Percentiles rank a stretch among this genome's conserved stretches.
Evolutionary conservation across 2,888 invertebrate genomes (phyloP).

Genomic region (Gnatocerus cornutus): DNA sequence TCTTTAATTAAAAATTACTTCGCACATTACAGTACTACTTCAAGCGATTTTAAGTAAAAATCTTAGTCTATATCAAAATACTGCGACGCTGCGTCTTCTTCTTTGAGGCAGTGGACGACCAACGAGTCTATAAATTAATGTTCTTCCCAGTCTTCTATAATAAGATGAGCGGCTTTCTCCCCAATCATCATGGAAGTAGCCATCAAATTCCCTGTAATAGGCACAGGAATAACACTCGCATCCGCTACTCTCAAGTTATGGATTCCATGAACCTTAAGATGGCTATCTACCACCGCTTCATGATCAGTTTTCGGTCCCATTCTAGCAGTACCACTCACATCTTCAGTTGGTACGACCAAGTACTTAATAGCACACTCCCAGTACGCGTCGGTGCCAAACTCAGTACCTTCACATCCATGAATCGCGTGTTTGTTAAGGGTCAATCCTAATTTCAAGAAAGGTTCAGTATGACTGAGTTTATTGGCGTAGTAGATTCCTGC

Average conservation of each 20-base stretch:
- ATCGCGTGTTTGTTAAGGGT: slow-evolving; percentile 59
- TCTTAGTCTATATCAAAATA: too few relatives aligned
- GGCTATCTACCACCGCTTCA: slow-evolving; percentile 78
- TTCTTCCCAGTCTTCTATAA: slow-evolving; percentile 30
- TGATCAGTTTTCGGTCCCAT: slow-evolving; percentile 80
- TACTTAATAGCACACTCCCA: slow-evolving; percentile 79
- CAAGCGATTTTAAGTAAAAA: too few relatives aligned
- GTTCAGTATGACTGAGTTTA: slow-evolving; percentile 74
- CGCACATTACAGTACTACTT: too few relatives aligned
- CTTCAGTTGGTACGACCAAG: slow-evolving; percentile 58
- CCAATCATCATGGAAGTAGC: slow-evolving; percentile 82
- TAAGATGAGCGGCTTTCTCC: slow-evolving; percentile 74
- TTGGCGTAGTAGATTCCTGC: slow-evolving; percentile 75
- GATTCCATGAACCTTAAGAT: slow-evolving; percentile 77
- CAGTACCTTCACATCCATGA: slow-evolving; percentile 72
- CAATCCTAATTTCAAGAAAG: slow-evolving; percentile 75
- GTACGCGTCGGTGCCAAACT: slow-evolving; percentile 78
- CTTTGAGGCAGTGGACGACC: too few relatives aligned
- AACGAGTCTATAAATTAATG: slow-evolving; percentile 1
- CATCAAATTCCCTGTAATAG: slow-evolving; percentile 79
- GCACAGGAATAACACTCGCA: slow-evolving; percentile 79
- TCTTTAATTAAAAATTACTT: too few relatives aligned
- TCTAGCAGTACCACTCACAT: slow-evolving; percentile 76
- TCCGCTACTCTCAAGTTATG: slow-evolving; percentile 78
- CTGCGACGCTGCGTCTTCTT: too few relatives aligned